Percentiles rank a stretch among this genome's conserved stretches.
Evolutionary conservation across 2,888 invertebrate species (phyloP).

Genomic region (Myopa tessellatipennis): DNA sequence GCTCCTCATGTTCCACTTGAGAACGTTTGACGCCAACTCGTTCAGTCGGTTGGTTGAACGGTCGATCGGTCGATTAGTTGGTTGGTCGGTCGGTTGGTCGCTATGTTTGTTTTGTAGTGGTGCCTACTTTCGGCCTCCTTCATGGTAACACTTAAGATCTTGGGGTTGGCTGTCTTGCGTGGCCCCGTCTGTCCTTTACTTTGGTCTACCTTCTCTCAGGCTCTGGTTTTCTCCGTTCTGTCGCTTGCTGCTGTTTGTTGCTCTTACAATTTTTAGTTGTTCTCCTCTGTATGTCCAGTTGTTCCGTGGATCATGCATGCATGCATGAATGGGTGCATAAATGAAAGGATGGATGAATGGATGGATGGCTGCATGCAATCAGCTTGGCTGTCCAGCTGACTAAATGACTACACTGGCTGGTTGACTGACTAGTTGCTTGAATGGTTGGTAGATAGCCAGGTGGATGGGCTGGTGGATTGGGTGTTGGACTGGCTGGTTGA

Average conservation of each 20-base stretch:
- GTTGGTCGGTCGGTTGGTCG: neutral
- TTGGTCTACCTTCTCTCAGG: neutral
- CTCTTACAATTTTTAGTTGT: neutral
- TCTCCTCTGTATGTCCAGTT: constrained; percentile 1
- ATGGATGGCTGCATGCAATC: neutral
- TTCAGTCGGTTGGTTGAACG: neutral
- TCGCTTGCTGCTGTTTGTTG: too few species aligned
- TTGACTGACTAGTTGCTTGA: too few species aligned
- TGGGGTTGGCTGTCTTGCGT: neutral
- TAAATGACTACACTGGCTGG: neutral
- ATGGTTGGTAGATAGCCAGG: too few species aligned
- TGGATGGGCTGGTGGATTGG: too few species aligned
- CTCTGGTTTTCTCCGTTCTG: neutral
- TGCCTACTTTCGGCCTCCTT: constrained; percentile 16
- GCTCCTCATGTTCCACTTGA: constrained; percentile 22
- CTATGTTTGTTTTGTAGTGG: constrained; percentile 2
- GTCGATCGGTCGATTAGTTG: too few species aligned
- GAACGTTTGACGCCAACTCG: constrained; percentile 7
- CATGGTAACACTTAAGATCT: constrained; percentile 9
- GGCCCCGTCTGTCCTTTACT: neutral
- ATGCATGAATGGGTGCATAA: constrained; percentile 11
- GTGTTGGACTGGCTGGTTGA: too few species aligned
- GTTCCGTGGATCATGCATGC: neutral
- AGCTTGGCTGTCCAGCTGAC: neutral
- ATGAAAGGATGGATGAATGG: neutral